phyloP scores from a whole-genome alignment of 2,797 vertebrate genomes.

The Coreius guichenoti region DNA sequence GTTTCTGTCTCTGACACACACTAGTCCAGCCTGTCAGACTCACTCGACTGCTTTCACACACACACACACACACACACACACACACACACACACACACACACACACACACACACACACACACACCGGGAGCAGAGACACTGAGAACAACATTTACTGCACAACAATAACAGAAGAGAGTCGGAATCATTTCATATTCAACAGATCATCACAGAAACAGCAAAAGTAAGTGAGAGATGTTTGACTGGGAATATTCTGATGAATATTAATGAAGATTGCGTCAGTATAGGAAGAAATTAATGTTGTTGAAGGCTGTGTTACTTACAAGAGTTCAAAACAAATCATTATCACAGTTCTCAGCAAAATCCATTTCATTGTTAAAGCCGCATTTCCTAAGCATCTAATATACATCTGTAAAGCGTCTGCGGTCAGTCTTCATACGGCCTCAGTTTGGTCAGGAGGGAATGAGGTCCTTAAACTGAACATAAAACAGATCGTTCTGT shows the following conservation, averaged over 20 bases:
- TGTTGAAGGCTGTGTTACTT: not conserved
- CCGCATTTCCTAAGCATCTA: not conserved
- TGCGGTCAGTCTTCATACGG: not conserved
- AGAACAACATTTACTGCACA: not conserved
- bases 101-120: no score
- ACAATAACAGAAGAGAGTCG: not conserved
- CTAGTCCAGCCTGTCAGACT: constrained; percentile 30
- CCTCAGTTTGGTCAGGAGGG: not conserved
- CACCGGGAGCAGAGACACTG: not conserved
- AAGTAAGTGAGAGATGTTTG: not conserved
- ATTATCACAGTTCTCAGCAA: not conserved
- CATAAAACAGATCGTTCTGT: not conserved
- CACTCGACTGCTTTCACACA: constrained; percentile 1
- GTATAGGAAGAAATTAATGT: not conserved
- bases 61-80: no score
- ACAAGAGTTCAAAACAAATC: not conserved
- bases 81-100: no score
- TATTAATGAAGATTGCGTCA: not conserved
- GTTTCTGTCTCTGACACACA: not conserved
- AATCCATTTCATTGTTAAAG: not conserved
- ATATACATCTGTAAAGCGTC: not conserved
- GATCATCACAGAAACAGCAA: not conserved
- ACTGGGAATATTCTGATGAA: not conserved
- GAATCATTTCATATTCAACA: not conserved
- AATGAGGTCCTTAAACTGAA: not conserved